Evolutionary conservation across 2,888 invertebrate species (phyloP).

Genomic region (Epicampocera succincta): DNA sequence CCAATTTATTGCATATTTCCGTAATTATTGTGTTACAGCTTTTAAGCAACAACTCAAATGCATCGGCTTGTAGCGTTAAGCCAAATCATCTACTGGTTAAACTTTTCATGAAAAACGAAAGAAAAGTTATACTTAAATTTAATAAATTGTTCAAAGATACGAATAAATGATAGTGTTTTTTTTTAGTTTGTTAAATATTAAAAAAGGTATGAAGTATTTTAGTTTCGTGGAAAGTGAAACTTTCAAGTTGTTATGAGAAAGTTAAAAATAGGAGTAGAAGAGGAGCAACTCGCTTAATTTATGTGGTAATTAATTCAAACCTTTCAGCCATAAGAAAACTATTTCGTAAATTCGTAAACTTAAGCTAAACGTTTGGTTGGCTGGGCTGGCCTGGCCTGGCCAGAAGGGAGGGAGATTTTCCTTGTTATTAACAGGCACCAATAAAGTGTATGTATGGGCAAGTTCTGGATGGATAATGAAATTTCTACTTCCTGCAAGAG

Average conservation of each 20-base stretch:
- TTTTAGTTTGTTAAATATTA: no score
- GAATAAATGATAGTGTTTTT: no score
- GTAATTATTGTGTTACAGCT: conserved; percentile 34
- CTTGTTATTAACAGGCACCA: no score
- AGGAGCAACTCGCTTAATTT: no score
- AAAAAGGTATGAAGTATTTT: background rate
- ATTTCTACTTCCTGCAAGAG: no score
- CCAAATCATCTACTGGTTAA: background rate
- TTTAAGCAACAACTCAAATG: conserved; percentile 18
- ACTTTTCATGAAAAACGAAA: background rate
- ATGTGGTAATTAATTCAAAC: conserved; percentile 49
- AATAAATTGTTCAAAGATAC: background rate
- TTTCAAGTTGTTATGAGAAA: no score
- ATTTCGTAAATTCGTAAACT: conserved; percentile 5
- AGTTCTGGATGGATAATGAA: no score
- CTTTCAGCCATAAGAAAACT: conserved; percentile 20
- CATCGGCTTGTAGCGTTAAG: background rate
- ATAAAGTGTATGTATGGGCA: no score
- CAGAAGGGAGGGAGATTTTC: no score
- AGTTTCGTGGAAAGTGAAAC: background rate
- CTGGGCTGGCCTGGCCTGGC: no score
- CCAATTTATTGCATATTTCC: conserved; percentile 43
- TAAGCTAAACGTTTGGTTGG: no score
- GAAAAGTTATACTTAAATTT: background rate
- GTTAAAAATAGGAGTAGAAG: no score